A percentile compares a stretch with the other conserved stretches of the same genome.
phyloP scores from a whole-genome alignment of 2,797 vertebrate genomes.

The Squalus acanthias region DNA sequence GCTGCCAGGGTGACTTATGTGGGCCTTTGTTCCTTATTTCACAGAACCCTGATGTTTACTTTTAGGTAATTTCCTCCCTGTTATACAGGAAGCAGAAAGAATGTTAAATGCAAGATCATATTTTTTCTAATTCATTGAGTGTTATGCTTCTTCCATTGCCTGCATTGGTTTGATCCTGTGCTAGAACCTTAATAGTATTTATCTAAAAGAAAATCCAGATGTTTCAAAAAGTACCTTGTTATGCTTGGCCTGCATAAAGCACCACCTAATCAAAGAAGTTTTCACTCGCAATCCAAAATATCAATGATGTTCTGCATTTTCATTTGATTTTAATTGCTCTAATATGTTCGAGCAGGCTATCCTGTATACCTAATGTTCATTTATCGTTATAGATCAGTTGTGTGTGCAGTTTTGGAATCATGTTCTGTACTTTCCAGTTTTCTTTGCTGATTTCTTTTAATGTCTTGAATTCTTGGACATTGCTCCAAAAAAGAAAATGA shows the following conservation, averaged over 20 bases:
- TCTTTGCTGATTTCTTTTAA: background rate
- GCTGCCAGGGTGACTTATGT: constrained; percentile 73
- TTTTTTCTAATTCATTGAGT: constrained; percentile 45
- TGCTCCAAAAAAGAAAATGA: background rate
- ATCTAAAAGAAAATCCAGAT: constrained; percentile 6
- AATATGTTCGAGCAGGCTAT: background rate
- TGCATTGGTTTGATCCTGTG: background rate
- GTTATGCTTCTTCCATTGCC: background rate
- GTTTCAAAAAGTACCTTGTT: background rate
- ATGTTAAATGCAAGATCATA: constrained; percentile 71
- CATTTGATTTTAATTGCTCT: background rate
- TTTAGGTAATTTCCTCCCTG: constrained; percentile 66
- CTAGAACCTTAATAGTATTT: background rate
- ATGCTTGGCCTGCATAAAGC: background rate
- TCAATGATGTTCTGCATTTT: background rate
- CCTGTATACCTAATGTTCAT: background rate
- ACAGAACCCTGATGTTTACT: constrained; percentile 71
- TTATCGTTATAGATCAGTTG: background rate
- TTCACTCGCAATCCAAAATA: background rate
- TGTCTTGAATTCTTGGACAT: background rate
- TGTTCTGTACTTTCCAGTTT: background rate
- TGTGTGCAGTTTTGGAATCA: background rate
- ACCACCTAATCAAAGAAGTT: background rate
- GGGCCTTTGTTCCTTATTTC: constrained; percentile 64
- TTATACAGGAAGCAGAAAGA: constrained; percentile 61